These are phyloP conservation scores for Pheosia gnoma DNA, from an alignment of 2,888 invertebrate species.

Conservation along the genomic window DNA sequence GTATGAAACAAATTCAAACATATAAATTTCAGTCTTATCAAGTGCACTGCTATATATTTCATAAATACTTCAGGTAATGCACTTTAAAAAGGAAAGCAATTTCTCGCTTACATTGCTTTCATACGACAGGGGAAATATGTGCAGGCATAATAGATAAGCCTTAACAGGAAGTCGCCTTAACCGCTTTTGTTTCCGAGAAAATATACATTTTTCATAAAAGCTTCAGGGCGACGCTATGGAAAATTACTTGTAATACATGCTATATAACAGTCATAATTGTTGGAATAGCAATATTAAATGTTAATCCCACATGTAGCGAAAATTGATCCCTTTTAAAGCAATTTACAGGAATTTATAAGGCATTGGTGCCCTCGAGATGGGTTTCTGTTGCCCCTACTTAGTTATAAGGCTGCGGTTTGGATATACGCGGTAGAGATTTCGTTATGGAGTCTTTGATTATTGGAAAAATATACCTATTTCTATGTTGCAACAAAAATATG, in stretches of 20 bases:
- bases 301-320: slow-evolving; percentile 42
- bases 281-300: slow-evolving; percentile 50
- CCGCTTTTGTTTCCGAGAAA: slow-evolving; percentile 74
- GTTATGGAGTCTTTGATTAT: neutral
- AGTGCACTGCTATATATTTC: slow-evolving; percentile 39
- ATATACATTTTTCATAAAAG: slow-evolving; percentile 69
- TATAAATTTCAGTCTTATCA: slow-evolving; percentile 9
- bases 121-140: slow-evolving; percentile 67
- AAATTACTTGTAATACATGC: slow-evolving; percentile 64
- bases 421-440: neutral
- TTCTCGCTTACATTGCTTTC: slow-evolving; percentile 76
- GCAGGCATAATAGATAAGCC: slow-evolving; percentile 71
- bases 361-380: slow-evolving; percentile 40
- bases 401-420: neutral
- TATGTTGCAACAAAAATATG: too few species aligned
- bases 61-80: slow-evolving; percentile 55
- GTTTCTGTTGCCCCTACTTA: slow-evolving; percentile 24
- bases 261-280: slow-evolving; percentile 61
- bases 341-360: slow-evolving; percentile 56
- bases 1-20: neutral
- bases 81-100: slow-evolving; percentile 70
- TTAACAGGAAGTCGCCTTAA: slow-evolving; percentile 69
- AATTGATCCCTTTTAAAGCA: slow-evolving; percentile 62
- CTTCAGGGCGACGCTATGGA: slow-evolving; percentile 51
- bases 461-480: too few species aligned